Base-by-base conservation (phyloP, 2,888 invertebrate genomes). In the Endotricha flammealis region DNA sequence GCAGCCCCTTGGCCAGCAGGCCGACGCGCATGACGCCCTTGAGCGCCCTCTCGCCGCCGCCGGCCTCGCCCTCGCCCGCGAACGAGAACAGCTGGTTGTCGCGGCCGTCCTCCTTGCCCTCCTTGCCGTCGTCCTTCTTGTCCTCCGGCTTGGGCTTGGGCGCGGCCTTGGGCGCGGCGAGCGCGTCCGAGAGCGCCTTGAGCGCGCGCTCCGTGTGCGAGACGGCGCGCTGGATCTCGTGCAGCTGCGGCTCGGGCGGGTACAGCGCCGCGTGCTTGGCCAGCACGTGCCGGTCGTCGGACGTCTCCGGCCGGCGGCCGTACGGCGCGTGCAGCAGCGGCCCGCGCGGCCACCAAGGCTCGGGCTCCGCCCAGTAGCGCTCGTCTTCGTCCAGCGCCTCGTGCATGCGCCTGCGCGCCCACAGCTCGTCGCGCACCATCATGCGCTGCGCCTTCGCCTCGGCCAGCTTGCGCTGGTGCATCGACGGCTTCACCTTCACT, bases 1-100 rank as follows among this genome's bases (percentile, higher is more conserved):
- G 88, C 42, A 99, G 90, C 24, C 97, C 95, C 74, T 83, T 81
- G 64, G 83, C 85, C 43, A 85, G 72, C 65, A 95, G 93, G 35
- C 98, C 98, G 29, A 98, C 97, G 46, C 98, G 92, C 97, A 98
- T 97, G 14, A 98, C 98, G 41, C 98, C 98, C 75, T 97, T 96
- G 29, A 99, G 88, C 50, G 95, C 91, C 53, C 29, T 51, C 87
- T 82, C 83, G 88, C 46, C 90, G 90, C 50, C 90, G 91, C 35
- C 43, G 29, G 37, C 39, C 89, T 47, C 89, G 14, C 10, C 36
- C 24, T 42, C 41, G 32, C 24, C 24, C 13, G 13, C 32, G 29
- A 32, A 32, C 10, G 32, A 32, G 32, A 32, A 32, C 25, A 24
- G 24, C 8, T 8, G 13, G 14, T 4, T 10, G 23, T 24, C 32